Conservation (phyloP, 2,888 invertebrate genomes). For the Acrocera orbiculus region DNA sequence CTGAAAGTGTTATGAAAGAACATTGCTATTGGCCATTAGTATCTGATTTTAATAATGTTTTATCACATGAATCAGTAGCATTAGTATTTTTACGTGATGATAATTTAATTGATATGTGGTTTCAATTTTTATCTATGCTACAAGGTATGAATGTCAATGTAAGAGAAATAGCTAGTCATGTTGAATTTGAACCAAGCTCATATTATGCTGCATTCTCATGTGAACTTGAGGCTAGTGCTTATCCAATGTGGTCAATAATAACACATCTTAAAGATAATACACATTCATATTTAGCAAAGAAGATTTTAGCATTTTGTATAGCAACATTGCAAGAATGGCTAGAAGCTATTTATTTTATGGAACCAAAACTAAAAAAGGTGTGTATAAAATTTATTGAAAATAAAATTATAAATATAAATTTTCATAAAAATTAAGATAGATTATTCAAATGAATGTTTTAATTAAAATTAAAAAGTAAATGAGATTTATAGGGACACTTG, state of each 20-base stretch:
- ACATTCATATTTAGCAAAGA: constrained; percentile 55
- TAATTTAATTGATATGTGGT: constrained; percentile 88
- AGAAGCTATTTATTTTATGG: constrained; percentile 58
- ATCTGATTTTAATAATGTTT: constrained; percentile 89
- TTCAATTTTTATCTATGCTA: constrained; percentile 81
- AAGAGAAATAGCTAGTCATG: constrained; percentile 74
- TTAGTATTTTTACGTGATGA: constrained; percentile 76
- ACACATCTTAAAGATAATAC: constrained; percentile 62
- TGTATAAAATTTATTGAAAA: constrained; percentile 19
- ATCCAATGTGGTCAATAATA: constrained; percentile 95
- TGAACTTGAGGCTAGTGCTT: constrained; percentile 90
- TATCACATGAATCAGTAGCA: constrained; percentile 84
- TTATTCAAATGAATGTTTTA: too few species aligned
- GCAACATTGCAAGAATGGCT: constrained; percentile 75
- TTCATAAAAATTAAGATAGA: too few species aligned
- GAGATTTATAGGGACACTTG: too few species aligned
- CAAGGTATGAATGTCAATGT: constrained; percentile 98
- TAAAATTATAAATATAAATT: too few species aligned
- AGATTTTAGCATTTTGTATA: constrained; percentile 59
- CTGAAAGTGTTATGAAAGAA: constrained; percentile 82
- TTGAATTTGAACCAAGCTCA: constrained; percentile 92
- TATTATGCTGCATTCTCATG: constrained; percentile 97
- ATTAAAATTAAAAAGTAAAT: too few species aligned
- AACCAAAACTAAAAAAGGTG: constrained; percentile 44
- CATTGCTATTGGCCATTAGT: constrained; percentile 98